phyloP scores from a whole-genome alignment of 2,113 vertebrate species.

The Dolichallabes microphthalmus region DNA sequence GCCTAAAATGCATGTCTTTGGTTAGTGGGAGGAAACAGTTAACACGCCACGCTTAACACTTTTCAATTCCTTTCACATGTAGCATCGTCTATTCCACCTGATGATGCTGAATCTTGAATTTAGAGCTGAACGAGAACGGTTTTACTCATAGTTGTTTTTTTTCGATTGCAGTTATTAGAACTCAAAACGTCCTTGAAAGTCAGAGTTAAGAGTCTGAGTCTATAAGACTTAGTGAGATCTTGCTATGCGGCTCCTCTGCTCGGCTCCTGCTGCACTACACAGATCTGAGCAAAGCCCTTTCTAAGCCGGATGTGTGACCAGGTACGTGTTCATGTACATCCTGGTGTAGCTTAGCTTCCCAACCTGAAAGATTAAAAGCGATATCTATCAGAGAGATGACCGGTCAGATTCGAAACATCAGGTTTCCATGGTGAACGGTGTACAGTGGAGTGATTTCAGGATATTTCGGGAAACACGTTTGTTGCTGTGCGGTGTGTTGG shows the following conservation, averaged over 20 bases:
- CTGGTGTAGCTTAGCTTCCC: not conserved
- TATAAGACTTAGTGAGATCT: not conserved
- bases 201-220: not conserved
- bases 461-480: not conserved
- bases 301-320: not conserved
- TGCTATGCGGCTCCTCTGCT: not conserved
- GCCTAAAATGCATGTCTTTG: too few relatives aligned
- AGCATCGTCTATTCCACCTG: not conserved
- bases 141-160: not conserved
- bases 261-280: not conserved
- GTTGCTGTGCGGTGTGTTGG: not conserved
- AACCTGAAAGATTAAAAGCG: not conserved
- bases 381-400: not conserved
- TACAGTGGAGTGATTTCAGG: not conserved
- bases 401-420: not conserved
- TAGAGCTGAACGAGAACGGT: not conserved
- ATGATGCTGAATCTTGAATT: not conserved
- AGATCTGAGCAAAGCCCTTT: not conserved
- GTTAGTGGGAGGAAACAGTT: too few relatives aligned
- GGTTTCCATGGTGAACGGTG: not conserved
- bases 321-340: too few relatives aligned
- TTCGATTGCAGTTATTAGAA: too few relatives aligned
- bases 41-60: not conserved
- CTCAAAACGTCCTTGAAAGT: not conserved
- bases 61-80: not conserved